Evolutionary conservation across 2,888 invertebrate species (phyloP), one percentile per base, ranked within the genome.

Genomic region (Lycophotia porphyrea): DNA sequence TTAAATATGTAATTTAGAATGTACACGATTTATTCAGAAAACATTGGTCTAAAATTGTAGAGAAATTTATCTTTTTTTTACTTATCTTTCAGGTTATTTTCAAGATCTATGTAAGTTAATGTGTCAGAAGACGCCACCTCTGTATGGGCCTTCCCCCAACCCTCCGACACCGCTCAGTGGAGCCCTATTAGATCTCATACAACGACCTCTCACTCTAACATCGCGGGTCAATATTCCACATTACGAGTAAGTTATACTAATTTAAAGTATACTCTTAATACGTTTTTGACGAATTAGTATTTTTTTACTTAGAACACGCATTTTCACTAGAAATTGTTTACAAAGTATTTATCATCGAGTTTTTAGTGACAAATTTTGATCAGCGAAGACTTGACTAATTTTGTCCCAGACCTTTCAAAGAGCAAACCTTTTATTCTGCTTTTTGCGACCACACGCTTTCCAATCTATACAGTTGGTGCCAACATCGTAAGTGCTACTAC

Each of bases 121-220:
- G 85, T 98, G 98, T 83, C 95, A 97, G 71, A 97, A 97, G 89
- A 97, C 98, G 88, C 98, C 98, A 39, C 97, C 97, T 15, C 94
- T 98, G 85, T 97, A 97, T 85, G 98, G 98, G 63, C 97, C 97
- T 42, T 97, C 97, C 0, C 91, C 97, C 0, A 96, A 97, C 76
- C 97, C 98, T 42, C 98, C 98, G 0, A 98, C 98, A 44, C 97
- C 97, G 2, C 95, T 98, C 36, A 97, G 98, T 13, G 97, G 97
- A 58, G 98, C 98, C 80, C 95, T 98, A 4, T 94, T 98, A 75
- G 97, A 98, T 88, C 97, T 99, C 89, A 97, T 99, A 76, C 97
- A 98, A 87, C 97, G 98, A 84, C 99, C 99, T 0, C 95, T 99
- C 74, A 95, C 96, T 49, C 95, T 97, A 80, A 96, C 97, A 66